Conservation (phyloP, 2,888 invertebrate species). For the Mythimna loreyi region DNA sequence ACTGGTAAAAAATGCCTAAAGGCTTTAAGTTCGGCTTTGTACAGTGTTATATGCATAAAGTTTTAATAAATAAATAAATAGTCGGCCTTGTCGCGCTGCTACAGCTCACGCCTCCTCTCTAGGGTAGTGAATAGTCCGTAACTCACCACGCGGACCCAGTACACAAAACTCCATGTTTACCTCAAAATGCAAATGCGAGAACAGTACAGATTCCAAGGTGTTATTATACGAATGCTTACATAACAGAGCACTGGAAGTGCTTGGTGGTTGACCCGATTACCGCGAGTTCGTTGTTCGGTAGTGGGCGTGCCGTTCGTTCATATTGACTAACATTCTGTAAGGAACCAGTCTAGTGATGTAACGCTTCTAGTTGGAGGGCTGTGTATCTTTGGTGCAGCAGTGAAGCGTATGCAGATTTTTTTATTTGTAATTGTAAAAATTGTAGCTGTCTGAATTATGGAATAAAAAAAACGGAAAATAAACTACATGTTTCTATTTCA, state of each 20-base stretch:
- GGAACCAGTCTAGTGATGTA: constrained; percentile 47
- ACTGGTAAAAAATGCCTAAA: too few species aligned
- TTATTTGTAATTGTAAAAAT: too few species aligned
- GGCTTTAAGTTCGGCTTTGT: too few species aligned
- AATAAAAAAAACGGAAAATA: too few species aligned
- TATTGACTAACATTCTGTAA: constrained; percentile 56
- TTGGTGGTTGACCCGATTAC: constrained; percentile 76
- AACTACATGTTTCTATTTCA: neutral
- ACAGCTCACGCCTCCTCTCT: too few species aligned
- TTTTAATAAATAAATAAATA: too few species aligned
- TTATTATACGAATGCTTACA: constrained; percentile 50
- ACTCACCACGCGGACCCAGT: too few species aligned
- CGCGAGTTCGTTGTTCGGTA: constrained; percentile 74
- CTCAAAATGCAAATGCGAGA: constrained; percentile 20
- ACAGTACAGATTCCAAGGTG: constrained; percentile 20
- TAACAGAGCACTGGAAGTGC: constrained; percentile 48
- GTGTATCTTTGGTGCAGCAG: neutral
- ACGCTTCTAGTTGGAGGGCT: constrained; percentile 20
- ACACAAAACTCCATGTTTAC: constrained; percentile 1
- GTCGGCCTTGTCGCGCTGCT: too few species aligned
- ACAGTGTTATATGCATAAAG: too few species aligned
- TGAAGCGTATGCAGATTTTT: neutral
- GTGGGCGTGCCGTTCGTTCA: constrained; percentile 73
- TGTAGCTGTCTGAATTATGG: too few species aligned
- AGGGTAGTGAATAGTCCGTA: too few species aligned